Evolutionary conservation across 35 echinoderm and acorn worm species (phyloP).

Genomic region (Ophioderma brevispina): DNA sequence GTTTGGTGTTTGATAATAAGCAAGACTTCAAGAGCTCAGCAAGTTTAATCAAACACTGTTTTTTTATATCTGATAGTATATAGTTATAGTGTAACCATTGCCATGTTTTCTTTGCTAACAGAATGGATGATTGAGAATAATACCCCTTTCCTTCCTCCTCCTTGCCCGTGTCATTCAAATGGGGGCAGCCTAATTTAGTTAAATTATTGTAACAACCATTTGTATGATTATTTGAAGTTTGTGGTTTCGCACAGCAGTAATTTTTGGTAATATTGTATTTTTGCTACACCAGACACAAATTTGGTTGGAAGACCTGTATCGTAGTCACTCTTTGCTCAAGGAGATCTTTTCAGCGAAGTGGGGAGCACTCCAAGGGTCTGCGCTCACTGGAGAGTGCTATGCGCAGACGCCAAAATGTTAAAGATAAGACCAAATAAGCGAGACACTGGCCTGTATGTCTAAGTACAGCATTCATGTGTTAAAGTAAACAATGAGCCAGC

Average conservation of each 20-base stretch:
- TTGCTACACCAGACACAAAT: constrained; percentile 52
- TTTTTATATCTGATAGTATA: constrained; percentile 86
- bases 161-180: too few relatives aligned
- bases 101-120: too few relatives aligned
- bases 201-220: too few relatives aligned
- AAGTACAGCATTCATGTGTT: too few relatives aligned
- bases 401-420: constrained; percentile 60
- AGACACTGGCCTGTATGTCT: constrained; percentile 36
- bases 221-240: too few relatives aligned
- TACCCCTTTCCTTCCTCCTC: too few relatives aligned
- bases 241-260: too few relatives aligned
- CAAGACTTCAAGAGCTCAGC: constrained; percentile 65
- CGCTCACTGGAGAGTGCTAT: constrained; percentile 66
- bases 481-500: too few relatives aligned
- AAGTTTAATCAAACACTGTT: constrained; percentile 89
- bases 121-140: too few relatives aligned
- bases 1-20: constrained; percentile 82
- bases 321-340: constrained; percentile 72
- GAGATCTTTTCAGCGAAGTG: constrained; percentile 56
- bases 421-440: constrained; percentile 69
- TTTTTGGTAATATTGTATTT: too few relatives aligned
- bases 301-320: constrained; percentile 66
- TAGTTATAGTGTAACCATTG: too few relatives aligned
- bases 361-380: constrained; percentile 39
- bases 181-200: too few relatives aligned